Base-by-base conservation (phyloP, 2,113 vertebrate genomes). In the Saccopteryx bilineata region DNA sequence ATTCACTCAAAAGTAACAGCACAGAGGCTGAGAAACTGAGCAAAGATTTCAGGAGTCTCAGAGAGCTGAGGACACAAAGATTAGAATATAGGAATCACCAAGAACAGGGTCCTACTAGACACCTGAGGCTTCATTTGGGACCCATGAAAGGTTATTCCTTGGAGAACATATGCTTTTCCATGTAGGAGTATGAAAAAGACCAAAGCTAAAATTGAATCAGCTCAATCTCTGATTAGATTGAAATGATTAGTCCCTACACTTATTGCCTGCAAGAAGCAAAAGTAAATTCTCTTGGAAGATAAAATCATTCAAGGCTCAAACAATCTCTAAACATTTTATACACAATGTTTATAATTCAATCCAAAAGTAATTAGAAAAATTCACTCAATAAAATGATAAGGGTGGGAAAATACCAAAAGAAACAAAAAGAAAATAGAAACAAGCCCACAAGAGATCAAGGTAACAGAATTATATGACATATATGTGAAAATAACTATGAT, bases 231-330 rank as follows among this genome's bases (percentile, higher is more conserved):
- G 39, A 18, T 50, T 78, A 58, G 71, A 81, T 46, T 65, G 26
- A 75, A 83, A n/a, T 66, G 33, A 75, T 75, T 33, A 80, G 5
- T 63, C 56, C 12, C 28, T 93, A 58, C 5, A 68, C 24, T 69
- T 80, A 68, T 1, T 48, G 19, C 12, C 91, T 69, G 24, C 31
- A 71, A 88, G 1, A 91, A 84, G 4, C 39, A 79, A 80, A n/a
- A 69, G n/a, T 28, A 88, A 93, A 72, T 72, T 91, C 76, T 60
- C 54, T 83, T 72, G 21, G 8, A 54, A 82, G 56, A 87, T 68
- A 89, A 90, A 90, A 80, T 58, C 33, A 95, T 11, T 69, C 17
- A 61, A 75, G 14, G 69, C 28, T 75, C 33, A 81, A 89, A 79
- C 31, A 54, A 86, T 76, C 52, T 58, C 60, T 28, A 68, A 54